These are phyloP conservation scores for Amniataba percoides DNA, from an alignment of 2,797 vertebrate species.

Conservation along the genomic window DNA sequence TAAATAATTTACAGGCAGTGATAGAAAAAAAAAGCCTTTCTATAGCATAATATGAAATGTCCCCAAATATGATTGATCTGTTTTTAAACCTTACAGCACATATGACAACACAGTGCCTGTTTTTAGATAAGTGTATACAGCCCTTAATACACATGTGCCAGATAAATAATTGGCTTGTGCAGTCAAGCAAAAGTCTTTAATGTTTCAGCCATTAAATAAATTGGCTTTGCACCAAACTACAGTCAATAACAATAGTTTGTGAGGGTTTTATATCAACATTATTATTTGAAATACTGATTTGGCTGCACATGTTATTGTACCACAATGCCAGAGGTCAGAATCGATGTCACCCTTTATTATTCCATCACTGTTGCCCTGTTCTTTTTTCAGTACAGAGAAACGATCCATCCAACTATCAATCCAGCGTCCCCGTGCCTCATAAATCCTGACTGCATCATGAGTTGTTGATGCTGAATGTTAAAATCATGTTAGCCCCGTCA, in stretches of 20 bases:
- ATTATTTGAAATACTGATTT: slow-evolving; percentile 23
- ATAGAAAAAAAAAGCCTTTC: slow-evolving; percentile 44
- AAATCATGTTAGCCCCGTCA: slow-evolving; percentile 16
- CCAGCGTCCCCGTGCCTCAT: slow-evolving; percentile 1
- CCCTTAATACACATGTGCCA: slow-evolving; percentile 1
- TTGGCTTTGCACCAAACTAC: not conserved
- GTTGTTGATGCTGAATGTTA: slow-evolving; percentile 27
- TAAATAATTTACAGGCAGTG: slow-evolving; percentile 59
- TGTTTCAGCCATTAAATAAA: slow-evolving; percentile 12
- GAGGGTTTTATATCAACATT: slow-evolving; percentile 25
- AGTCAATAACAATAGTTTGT: slow-evolving; percentile 4
- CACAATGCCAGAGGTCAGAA: slow-evolving; percentile 36
- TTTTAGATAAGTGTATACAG: not conserved
- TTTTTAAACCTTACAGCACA: slow-evolving; percentile 37
- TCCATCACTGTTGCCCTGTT: slow-evolving; percentile 13
- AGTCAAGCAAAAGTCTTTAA: slow-evolving; percentile 17
- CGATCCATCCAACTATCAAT: slow-evolving; percentile 18
- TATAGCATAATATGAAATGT: slow-evolving; percentile 41
- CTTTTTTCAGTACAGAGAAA: slow-evolving; percentile 2
- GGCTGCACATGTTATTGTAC: not conserved
- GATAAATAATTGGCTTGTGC: slow-evolving; percentile 22
- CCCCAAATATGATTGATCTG: slow-evolving; percentile 34
- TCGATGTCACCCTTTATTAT: slow-evolving; percentile 33
- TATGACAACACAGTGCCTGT: not conserved
- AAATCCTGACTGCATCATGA: slow-evolving; percentile 35